Base-by-base conservation (phyloP, 2,797 vertebrate genomes). In the Xenopus petersii region DNA sequence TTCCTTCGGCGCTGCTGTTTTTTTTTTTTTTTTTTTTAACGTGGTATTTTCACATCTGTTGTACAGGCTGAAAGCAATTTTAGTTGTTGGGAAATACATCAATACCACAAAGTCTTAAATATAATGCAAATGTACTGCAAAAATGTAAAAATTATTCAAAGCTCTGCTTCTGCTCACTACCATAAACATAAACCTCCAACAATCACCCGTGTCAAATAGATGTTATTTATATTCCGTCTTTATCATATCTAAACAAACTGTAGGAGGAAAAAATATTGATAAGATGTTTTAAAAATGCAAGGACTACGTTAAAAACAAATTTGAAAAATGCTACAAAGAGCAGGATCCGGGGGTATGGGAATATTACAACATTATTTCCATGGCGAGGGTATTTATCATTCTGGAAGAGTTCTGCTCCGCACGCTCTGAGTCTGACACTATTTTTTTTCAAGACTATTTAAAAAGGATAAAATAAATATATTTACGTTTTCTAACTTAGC, bases 141-240 rank as follows among this genome's bases (percentile, higher is more conserved):
- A 76, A 61, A 66, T 54, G 26, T 54, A 54, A 54, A 54, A 76
- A 64, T 59, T 60, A 70, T 75, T 70, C 61, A 65, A 64, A 70
- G 55, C 54, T 69, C 64, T 59, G 56, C 56, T 66, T 26, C 74
- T 59, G 55, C 46, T 70, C 49, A 16, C 15, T 74, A 24, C 30
- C 49, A n/a, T 67, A 67, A 61, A 66, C 64, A 72, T 71, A 70
- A 54, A 66, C 26, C 30, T 33, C 9, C 47, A 61, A 65, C 60
- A 71, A 48, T 59, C 48, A 62, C 26, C 33, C 10, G 49, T 12
- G 30, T 63, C 24, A 67, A 64, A 72, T 51, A 61, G 21, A 63
- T 42, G 55, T 47, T 51, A 51, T 67, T 71, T 62, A 46, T 26
- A 72, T 77, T 56, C 64, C 55, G 13, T 56, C 26, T 26, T n/a